Conservation (phyloP, 2,113 vertebrate genomes). For the Toxostoma redivivum region DNA sequence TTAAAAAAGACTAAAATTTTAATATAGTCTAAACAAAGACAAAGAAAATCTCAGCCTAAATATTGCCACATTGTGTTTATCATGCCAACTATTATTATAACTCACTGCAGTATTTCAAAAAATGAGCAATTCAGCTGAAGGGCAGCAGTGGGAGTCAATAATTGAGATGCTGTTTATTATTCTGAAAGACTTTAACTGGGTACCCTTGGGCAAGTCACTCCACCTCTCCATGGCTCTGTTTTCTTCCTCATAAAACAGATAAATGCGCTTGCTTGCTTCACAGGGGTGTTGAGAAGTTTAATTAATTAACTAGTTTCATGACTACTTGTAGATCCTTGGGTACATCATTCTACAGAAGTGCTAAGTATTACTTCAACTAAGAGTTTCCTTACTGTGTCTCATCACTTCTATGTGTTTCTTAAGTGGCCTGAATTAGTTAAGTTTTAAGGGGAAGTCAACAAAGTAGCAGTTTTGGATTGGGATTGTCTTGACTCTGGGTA, state of each 20-base stretch:
- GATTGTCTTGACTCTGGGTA: not conserved
- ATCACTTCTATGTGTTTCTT: not conserved
- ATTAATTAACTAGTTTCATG: constrained; percentile 27
- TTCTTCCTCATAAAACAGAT: constrained; percentile 32
- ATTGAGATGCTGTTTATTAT: constrained; percentile 49
- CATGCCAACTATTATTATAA: constrained; percentile 13
- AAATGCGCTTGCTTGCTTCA: constrained; percentile 3
- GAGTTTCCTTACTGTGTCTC: not conserved
- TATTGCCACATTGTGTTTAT: constrained; percentile 2
- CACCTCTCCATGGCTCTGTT: constrained; percentile 13
- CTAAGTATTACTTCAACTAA: not conserved
- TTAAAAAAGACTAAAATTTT: not conserved
- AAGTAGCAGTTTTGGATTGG: not conserved
- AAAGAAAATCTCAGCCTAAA: not conserved
- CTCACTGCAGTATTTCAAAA: not conserved
- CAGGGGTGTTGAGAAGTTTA: constrained; percentile 37
- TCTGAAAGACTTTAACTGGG: constrained; percentile 34
- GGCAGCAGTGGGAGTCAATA: constrained; percentile 3
- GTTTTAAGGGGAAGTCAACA: not conserved
- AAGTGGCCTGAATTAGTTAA: not conserved
- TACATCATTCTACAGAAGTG: not conserved
- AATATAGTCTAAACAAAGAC: not conserved
- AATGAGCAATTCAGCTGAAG: not conserved
- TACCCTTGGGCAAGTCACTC: constrained; percentile 7
- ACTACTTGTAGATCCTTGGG: constrained; percentile 1